Evolutionary conservation across 1,140 invertebrate genomes (phyloP).

Genomic region (Hypsibius dujardini): DNA sequence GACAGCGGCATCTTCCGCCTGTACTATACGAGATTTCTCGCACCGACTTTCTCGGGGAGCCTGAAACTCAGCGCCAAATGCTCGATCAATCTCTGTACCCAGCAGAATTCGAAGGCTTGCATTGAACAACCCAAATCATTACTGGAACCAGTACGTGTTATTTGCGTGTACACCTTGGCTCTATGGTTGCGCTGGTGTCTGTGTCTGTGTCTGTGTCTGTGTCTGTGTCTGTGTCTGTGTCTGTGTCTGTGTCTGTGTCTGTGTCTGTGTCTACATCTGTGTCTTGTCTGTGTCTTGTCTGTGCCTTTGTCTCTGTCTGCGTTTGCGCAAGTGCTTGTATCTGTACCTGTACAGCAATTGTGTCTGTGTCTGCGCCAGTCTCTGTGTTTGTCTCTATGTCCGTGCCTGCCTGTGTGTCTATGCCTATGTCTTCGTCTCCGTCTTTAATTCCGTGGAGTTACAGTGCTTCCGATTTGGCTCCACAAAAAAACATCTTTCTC

Average conservation of each 20-base stretch:
- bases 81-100: neutral
- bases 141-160: neutral
- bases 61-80: neutral
- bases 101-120: neutral
- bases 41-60: neutral
- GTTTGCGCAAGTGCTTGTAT: neutral
- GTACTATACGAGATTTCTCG: neutral
- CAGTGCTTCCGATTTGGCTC: neutral
- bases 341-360: neutral
- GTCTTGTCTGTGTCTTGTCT: neutral
- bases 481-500: neutral
- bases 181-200: too few relatives aligned
- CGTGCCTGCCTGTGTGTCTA: neutral
- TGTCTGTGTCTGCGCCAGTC: neutral
- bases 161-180: too few relatives aligned
- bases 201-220: too few relatives aligned
- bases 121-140: neutral
- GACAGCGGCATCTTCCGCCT: neutral
- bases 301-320: neutral
- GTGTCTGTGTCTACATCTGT: too few relatives aligned
- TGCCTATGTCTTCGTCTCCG: neutral
- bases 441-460: neutral
- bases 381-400: neutral
- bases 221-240: too few relatives aligned
- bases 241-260: too few relatives aligned